Conservation (phyloP, 2,113 vertebrate genomes). For the Cairina moschata region DNA sequence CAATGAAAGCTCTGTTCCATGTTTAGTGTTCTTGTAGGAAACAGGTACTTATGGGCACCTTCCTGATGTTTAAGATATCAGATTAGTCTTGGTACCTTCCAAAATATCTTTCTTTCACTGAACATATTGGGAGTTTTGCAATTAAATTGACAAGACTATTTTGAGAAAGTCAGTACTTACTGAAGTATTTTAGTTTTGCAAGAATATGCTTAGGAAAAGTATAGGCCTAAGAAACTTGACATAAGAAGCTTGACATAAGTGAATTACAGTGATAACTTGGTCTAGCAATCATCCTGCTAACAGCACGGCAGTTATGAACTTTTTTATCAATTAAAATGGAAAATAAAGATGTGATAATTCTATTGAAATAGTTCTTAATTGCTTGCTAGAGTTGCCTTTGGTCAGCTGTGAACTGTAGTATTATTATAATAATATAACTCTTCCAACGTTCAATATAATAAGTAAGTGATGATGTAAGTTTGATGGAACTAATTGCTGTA, state of each 20-base stretch:
- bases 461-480: not conserved
- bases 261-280: not conserved
- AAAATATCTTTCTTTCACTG: not conserved
- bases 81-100: not conserved
- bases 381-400: not conserved
- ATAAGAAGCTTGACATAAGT: not conserved
- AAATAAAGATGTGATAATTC: not conserved
- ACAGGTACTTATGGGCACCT: not conserved
- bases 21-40: not conserved
- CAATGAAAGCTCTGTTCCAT: not conserved
- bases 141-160: not conserved
- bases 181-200: not conserved
- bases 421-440: not conserved
- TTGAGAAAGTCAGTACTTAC: not conserved
- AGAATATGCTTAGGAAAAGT: not conserved
- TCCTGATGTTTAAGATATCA: not conserved
- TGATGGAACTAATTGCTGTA: not conserved
- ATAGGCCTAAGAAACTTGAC: not conserved
- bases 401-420: not conserved
- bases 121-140: not conserved
- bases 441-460: not conserved
- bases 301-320: not conserved
- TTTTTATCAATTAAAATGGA: not conserved
- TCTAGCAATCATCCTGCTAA: not conserved
- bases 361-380: not conserved